A percentile compares a stretch with the other conserved stretches of the same genome.
These are phyloP conservation scores for Meloidogyne chitwoodi DNA, from an alignment of 1,140 invertebrate species.

Conservation along the genomic window DNA sequence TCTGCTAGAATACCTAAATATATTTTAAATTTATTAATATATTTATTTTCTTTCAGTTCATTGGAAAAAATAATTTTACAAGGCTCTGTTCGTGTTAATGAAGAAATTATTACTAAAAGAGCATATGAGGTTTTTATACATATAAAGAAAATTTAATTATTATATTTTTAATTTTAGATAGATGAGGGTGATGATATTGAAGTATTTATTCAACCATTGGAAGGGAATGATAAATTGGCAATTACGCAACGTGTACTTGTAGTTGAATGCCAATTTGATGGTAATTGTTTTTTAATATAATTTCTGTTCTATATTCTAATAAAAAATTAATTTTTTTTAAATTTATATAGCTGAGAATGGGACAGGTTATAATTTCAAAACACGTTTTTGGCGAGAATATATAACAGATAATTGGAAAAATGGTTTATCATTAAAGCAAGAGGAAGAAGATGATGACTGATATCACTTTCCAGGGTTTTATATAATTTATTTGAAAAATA, in stretches of 20 bases:
- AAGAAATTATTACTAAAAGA: neutral
- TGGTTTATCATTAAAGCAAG: neutral
- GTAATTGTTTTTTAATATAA: neutral
- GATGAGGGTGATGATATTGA: neutral
- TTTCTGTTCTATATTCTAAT: no score
- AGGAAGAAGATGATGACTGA: neutral
- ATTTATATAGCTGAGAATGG: neutral
- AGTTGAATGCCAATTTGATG: neutral
- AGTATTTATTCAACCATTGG: neutral
- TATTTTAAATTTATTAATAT: no score
- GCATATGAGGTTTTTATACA: neutral
- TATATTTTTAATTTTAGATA: neutral
- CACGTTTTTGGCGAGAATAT: neutral
- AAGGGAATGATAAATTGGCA: neutral
- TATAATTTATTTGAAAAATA: no score
- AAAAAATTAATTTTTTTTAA: neutral
- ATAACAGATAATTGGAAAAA: neutral
- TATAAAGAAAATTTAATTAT: no score
- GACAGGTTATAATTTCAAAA: neutral
- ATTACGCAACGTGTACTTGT: neutral
- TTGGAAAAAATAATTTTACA: slow-evolving; percentile 1
- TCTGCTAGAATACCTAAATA: no score
- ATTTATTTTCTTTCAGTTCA: neutral
- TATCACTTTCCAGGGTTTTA: no score
- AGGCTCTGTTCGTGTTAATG: neutral